These are phyloP conservation scores for Hesperophylax magnus DNA, from an alignment of 1,140 invertebrate species.

Conservation along the genomic window DNA sequence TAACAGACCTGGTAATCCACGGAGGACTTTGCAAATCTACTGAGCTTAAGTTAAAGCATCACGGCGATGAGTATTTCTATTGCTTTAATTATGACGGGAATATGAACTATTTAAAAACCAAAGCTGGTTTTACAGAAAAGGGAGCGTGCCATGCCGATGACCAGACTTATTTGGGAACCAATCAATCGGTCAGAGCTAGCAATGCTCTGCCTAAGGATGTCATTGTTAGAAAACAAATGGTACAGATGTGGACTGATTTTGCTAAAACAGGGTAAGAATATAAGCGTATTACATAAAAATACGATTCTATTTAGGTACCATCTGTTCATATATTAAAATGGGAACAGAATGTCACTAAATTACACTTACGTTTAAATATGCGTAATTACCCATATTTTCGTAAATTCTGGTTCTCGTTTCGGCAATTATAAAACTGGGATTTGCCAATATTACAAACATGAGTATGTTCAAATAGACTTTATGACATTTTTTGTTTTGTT, in stretches of 20 bases:
- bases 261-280: conserved; percentile 67
- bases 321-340: too few relatives aligned
- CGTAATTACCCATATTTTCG: too few relatives aligned
- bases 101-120: conserved; percentile 65
- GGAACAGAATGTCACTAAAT: too few relatives aligned
- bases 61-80: conserved; percentile 62
- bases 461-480: too few relatives aligned
- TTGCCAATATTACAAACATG: too few relatives aligned
- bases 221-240: conserved; percentile 63
- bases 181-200: conserved; percentile 56
- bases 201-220: conserved; percentile 60
- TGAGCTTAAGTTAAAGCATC: conserved; percentile 59
- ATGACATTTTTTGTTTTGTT: not conserved
- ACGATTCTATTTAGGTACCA: too few relatives aligned
- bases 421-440: too few relatives aligned
- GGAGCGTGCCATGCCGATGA: conserved; percentile 68
- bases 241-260: conserved; percentile 70
- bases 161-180: conserved; percentile 63
- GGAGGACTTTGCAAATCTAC: conserved; percentile 62
- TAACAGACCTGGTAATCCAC: conserved; percentile 64
- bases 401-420: too few relatives aligned
- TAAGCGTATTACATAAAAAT: not conserved
- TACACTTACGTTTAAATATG: too few relatives aligned
- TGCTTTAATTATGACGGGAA: conserved; percentile 66
- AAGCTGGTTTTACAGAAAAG: conserved; percentile 58